These are phyloP conservation scores for Philopotamus ludificatus DNA, from an alignment of 1,140 invertebrate species.

Conservation along the genomic window DNA sequence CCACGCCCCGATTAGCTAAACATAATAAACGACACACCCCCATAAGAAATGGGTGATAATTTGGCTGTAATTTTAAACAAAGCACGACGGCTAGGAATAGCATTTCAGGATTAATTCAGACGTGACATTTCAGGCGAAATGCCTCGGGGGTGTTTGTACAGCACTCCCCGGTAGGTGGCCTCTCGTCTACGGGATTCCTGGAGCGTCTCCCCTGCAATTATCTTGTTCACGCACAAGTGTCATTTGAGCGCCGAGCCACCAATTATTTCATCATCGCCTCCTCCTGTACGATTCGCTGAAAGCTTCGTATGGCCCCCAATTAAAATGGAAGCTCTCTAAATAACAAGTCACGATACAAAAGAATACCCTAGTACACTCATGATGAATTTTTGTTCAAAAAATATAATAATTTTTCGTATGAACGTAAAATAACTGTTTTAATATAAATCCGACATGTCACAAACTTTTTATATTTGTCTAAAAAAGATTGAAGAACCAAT, in stretches of 20 bases:
- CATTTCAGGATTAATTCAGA: background rate
- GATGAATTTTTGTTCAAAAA: background rate
- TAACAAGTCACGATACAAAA: background rate
- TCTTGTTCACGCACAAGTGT: slow-evolving; percentile 9
- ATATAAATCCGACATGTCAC: background rate
- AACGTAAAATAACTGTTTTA: background rate
- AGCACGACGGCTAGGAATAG: too few relatives aligned
- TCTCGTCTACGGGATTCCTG: background rate
- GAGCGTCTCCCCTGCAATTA: background rate
- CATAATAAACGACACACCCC: too few relatives aligned
- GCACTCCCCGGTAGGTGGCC: background rate
- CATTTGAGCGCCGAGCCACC: background rate
- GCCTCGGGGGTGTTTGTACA: background rate
- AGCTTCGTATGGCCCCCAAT: background rate
- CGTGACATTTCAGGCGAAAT: background rate
- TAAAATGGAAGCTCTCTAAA: background rate
- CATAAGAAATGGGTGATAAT: too few relatives aligned
- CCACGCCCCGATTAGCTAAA: too few relatives aligned
- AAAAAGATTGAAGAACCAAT: too few relatives aligned
- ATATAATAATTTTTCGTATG: background rate
- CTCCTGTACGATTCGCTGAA: background rate
- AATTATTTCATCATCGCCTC: background rate
- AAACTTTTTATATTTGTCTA: too few relatives aligned
- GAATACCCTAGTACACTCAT: background rate
- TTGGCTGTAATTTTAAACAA: too few relatives aligned